These are phyloP conservation scores for Cinara cedri DNA, from an alignment of 2,888 invertebrate genomes.

Conservation along the genomic window DNA sequence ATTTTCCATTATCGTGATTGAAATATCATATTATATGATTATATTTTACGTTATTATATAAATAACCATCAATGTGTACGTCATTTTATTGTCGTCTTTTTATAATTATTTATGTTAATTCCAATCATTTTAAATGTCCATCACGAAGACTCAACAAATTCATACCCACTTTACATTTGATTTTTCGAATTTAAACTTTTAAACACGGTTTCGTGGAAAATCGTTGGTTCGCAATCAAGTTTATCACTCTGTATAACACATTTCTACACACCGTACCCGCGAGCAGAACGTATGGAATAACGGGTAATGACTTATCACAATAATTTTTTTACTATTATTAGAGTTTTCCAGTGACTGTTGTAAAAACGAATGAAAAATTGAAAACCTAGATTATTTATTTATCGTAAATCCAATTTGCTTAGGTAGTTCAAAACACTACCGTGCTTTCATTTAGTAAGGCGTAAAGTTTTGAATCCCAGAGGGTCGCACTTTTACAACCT, in stretches of 20 bases:
- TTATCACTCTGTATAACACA: neutral
- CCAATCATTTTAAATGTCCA: too few relatives aligned
- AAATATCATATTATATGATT: neutral
- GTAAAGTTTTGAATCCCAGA: slow-evolving; percentile 20
- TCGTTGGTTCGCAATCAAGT: neutral
- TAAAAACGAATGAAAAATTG: slow-evolving; percentile 29
- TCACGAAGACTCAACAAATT: too few relatives aligned
- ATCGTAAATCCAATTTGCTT: slow-evolving; percentile 35
- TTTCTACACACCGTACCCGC: too few relatives aligned
- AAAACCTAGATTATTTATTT: slow-evolving; percentile 32
- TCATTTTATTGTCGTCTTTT: too few relatives aligned
- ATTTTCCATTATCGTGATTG: slow-evolving; percentile 20
- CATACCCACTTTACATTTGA: too few relatives aligned
- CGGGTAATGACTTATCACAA: neutral
- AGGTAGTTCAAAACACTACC: neutral
- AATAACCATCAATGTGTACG: too few relatives aligned
- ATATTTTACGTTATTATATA: too few relatives aligned
- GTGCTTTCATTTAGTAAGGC: neutral
- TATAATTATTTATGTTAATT: too few relatives aligned
- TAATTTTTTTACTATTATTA: slow-evolving; percentile 26
- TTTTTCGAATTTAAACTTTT: too few relatives aligned
- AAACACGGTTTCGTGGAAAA: too few relatives aligned
- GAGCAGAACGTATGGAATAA: too few relatives aligned
- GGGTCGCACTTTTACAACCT: slow-evolving; percentile 18
- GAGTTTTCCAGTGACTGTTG: neutral